Evolutionary conservation across 2,113 vertebrate genomes (phyloP).

Genomic region (Brachypteracias leptosomus): DNA sequence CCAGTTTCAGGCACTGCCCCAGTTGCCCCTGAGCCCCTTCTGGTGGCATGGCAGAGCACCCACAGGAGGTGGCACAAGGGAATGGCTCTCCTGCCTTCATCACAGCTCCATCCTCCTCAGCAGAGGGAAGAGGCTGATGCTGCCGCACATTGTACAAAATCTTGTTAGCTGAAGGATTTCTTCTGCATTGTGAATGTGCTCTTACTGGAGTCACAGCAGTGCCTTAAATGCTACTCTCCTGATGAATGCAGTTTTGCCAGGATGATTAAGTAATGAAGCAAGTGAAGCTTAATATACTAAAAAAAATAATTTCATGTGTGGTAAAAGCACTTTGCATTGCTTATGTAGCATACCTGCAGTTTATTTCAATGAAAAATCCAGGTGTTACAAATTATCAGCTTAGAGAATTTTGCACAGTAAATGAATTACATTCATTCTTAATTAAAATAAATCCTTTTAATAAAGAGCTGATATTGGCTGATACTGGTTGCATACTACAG

Average conservation of each 20-base stretch:
- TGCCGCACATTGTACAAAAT: accelerated
- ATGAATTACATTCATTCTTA: not conserved
- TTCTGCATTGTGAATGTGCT: not conserved
- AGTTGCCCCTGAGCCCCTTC: not conserved
- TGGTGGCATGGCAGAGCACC: not conserved
- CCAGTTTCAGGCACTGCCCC: not conserved
- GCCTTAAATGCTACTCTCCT: not conserved
- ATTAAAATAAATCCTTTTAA: not conserved
- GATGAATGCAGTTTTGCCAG: not conserved
- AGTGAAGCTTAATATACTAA: not conserved
- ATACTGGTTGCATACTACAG: not conserved
- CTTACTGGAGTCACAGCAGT: not conserved
- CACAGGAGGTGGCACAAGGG: accelerated
- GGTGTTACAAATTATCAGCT: not conserved
- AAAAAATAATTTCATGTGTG: not conserved
- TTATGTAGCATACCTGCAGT: not conserved
- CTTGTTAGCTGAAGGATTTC: not conserved
- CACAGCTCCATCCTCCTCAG: not conserved
- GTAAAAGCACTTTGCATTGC: not conserved
- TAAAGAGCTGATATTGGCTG: not conserved
- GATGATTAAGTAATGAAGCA: not conserved
- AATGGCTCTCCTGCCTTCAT: accelerated
- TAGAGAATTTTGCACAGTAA: not conserved
- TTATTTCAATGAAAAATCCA: not conserved
- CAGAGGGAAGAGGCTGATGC: not conserved